Conservation (phyloP, 1,140 invertebrate genomes). For the Temnothorax longispinosus region DNA sequence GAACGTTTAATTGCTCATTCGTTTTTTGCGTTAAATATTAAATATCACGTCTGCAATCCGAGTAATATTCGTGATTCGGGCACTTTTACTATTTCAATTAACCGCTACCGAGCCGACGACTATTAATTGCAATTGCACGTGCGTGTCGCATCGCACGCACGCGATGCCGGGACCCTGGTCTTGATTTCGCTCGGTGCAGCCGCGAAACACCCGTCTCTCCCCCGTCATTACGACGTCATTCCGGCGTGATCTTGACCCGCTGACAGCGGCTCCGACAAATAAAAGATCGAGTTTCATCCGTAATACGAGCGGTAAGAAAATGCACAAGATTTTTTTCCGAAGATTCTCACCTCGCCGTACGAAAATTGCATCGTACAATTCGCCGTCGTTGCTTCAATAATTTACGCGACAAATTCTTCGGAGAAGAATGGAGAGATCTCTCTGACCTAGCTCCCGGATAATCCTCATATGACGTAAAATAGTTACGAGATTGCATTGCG, state of each 20-base stretch:
- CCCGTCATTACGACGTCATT: slow-evolving; percentile 49
- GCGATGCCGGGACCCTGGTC: slow-evolving; percentile 26
- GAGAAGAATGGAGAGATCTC: neutral
- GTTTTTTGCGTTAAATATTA: neutral
- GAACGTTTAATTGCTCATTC: neutral
- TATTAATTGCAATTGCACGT: slow-evolving; percentile 13
- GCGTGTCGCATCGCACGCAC: slow-evolving; percentile 15
- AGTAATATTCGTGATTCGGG: neutral
- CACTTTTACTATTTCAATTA: neutral
- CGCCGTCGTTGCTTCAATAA: neutral
- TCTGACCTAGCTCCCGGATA: neutral
- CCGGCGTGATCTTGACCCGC: slow-evolving; percentile 62
- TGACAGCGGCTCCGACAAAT: slow-evolving; percentile 28
- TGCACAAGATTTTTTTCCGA: neutral
- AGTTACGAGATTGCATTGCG: neutral
- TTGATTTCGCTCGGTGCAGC: slow-evolving; percentile 31
- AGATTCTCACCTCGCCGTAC: neutral
- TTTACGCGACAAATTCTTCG: neutral
- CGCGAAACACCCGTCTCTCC: slow-evolving; percentile 9
- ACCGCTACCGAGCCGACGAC: neutral
- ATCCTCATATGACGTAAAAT: neutral
- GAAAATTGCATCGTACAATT: neutral
- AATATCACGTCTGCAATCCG: neutral
- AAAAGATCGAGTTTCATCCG: slow-evolving; percentile 47
- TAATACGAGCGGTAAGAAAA: slow-evolving; percentile 33